phyloP scores from a whole-genome alignment of 2,797 vertebrate species.

The Diglossa cyanea region DNA sequence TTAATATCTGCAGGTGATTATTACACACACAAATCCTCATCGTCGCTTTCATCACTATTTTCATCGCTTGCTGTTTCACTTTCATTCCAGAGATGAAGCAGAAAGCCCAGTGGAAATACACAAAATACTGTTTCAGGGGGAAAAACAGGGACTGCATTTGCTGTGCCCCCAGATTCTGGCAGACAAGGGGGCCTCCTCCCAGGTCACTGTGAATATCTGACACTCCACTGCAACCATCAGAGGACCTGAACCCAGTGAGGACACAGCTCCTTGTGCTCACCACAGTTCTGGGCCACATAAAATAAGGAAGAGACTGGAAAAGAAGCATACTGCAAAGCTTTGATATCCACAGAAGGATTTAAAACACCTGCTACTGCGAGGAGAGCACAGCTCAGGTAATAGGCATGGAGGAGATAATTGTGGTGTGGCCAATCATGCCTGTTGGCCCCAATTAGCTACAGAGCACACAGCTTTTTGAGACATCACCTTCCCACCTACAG shows the following conservation, averaged over 20 bases:
- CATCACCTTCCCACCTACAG: neutral
- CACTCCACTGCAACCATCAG: neutral
- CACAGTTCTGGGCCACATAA: neutral
- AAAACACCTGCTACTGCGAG: neutral
- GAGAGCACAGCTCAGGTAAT: neutral
- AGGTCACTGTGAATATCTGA: fast-evolving
- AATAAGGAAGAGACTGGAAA: neutral
- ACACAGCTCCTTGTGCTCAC: neutral
- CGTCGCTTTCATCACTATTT: constrained; percentile 21
- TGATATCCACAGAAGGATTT: neutral
- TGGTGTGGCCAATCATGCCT: fast-evolving
- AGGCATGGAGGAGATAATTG: fast-evolving
- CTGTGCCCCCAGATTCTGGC: neutral
- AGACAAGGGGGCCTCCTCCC: neutral
- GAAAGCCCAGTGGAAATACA: neutral
- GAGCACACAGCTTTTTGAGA: neutral
- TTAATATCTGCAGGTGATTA: constrained; percentile 37
- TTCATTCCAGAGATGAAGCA: neutral
- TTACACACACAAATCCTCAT: neutral
- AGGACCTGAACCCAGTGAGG: neutral
- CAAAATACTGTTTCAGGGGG: neutral
- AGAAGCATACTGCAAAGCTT: neutral
- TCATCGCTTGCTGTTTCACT: neutral
- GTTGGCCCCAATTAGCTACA: neutral
- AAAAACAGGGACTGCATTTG: neutral